Evolutionary conservation across 2,797 vertebrate genomes (phyloP), one percentile per base, ranked within the genome.

Genomic region (Ctenopoma multispine): DNA sequence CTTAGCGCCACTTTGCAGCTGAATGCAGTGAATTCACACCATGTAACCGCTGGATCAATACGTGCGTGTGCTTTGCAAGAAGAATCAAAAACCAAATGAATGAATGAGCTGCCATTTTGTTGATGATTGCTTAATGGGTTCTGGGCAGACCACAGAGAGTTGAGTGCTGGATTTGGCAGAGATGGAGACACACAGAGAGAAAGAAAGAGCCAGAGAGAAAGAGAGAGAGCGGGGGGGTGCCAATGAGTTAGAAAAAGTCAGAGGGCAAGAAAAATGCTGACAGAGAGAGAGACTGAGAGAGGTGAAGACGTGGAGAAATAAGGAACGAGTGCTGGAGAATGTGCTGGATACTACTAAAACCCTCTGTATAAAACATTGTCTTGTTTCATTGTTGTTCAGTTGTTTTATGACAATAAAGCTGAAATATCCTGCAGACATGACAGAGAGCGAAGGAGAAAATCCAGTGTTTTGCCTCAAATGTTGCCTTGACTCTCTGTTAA

Each of bases 111-210:
- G 43, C 64, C 53, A 51, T 77, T 77, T 63, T 59, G 57, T 23
- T 61, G 54, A 58, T 64, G 74, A 69, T 68, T 64, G 75, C 69
- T 72, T 56, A 72, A 66, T 74, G 76, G 60, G 3, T 6, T 79
- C 56, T 18, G 63, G 77, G 73, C 77, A 62, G 69, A 51, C 0
- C 4, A 5, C 46, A 27, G 50, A 20, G 29, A 0, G 48, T 7
- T 1, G 3, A 51, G 51, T 7, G 4, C 23, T 13, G 7, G 58
- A 12, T 61, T 44, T 65, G 59, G 44, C 43, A 5, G 44, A 29
- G 20, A 24, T 41, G 18, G 40, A 20, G 40, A 20, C 49, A 17
- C 5, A 31, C 5, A 31, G 29, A 5, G 47, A 41, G 56, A 40
- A 54, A 56, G 14, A 5, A 11, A 40, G 50, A 7, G 12, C n/a